phyloP scores from a whole-genome alignment of 2,113 vertebrate species.

The Hemiscyllium ocellatum region DNA sequence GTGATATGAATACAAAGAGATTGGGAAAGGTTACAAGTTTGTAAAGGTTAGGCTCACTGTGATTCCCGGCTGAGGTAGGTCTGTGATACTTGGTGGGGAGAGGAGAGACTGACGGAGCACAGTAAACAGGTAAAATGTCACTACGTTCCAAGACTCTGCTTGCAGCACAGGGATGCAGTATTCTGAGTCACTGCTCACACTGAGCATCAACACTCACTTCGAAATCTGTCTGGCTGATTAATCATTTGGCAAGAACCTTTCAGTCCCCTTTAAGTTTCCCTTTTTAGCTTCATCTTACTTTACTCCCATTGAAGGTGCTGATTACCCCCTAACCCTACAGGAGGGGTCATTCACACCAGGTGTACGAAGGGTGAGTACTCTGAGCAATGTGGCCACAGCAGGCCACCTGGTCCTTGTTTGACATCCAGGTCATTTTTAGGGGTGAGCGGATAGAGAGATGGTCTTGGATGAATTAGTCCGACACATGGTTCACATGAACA shows the following conservation, averaged over 20 bases:
- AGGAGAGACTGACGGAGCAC: background rate
- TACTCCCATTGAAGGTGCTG: too few relatives aligned
- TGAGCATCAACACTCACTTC: background rate
- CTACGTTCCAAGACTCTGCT: background rate
- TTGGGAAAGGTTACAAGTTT: background rate
- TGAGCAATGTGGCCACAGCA: background rate
- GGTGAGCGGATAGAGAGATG: background rate
- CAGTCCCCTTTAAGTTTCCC: background rate
- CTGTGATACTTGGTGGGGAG: background rate
- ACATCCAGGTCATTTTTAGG: background rate
- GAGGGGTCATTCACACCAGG: background rate
- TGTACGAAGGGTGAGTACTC: background rate
- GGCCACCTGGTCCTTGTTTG: background rate
- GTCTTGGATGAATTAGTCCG: background rate
- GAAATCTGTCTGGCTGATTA: background rate
- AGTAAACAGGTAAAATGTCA: background rate
- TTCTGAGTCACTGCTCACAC: background rate
- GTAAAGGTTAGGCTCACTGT: background rate
- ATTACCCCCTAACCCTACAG: too few relatives aligned
- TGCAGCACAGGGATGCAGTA: background rate
- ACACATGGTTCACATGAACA: background rate
- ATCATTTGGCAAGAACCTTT: background rate
- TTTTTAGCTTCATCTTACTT: background rate
- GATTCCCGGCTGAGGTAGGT: background rate
- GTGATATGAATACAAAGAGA: background rate